phyloP scores from a whole-genome alignment of 2,797 vertebrate species.

The Syndactyla subalaris region DNA sequence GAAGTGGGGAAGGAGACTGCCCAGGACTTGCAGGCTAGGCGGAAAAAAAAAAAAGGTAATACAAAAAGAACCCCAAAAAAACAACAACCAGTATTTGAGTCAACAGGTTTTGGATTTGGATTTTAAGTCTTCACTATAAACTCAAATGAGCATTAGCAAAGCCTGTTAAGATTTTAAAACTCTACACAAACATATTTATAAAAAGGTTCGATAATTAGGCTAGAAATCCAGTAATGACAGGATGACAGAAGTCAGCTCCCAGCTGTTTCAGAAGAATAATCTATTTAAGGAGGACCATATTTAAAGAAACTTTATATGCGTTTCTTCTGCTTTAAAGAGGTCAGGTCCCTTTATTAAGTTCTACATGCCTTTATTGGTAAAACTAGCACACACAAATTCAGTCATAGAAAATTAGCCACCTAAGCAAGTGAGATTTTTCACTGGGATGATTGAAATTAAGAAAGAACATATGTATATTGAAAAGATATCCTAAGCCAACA shows the following conservation, averaged over 20 bases:
- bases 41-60: not conserved
- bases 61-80: not conserved
- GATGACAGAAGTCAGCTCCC: not conserved
- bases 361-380: not conserved
- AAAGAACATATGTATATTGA: not conserved
- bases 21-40: constrained; percentile 85
- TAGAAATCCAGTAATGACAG: not conserved
- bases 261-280: not conserved
- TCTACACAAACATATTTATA: not conserved
- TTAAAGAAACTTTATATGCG: not conserved
- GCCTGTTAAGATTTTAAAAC: not conserved
- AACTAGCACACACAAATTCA: not conserved
- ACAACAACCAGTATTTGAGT: not conserved
- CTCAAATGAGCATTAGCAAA: not conserved
- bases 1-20: constrained; percentile 84
- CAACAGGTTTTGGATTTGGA: not conserved
- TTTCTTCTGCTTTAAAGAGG: not conserved
- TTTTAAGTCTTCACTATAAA: not conserved
- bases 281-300: not conserved
- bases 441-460: not conserved
- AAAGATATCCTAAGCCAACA: not conserved
- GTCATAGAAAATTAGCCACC: not conserved
- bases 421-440: not conserved
- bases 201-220: not conserved
- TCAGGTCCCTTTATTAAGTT: not conserved